A percentile compares a stretch with the other conserved stretches of the same genome.
phyloP scores from a whole-genome alignment of 1,140 invertebrate species.

The Leucophenga varia region DNA sequence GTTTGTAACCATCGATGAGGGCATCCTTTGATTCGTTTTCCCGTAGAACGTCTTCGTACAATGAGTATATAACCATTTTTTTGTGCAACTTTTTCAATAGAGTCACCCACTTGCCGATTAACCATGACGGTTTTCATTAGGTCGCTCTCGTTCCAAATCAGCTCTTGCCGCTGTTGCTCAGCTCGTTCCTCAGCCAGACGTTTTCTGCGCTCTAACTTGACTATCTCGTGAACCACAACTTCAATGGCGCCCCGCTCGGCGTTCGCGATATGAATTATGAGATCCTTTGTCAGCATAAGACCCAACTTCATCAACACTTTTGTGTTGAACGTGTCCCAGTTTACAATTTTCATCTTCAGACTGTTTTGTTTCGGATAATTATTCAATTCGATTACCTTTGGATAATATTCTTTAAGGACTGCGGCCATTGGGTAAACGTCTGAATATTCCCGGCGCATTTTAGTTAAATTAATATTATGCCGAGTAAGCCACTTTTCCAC shows the following conservation, averaged over 20 bases:
- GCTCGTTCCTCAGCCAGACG: constrained; percentile 28
- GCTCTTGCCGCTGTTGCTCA: constrained; percentile 32
- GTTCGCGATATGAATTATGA: too few relatives aligned
- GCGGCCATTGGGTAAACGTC: too few relatives aligned
- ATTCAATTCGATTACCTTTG: too few relatives aligned
- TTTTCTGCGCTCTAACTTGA: constrained; percentile 52
- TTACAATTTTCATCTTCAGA: too few relatives aligned
- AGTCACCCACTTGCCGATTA: constrained; percentile 48
- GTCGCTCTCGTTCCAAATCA: constrained; percentile 39
- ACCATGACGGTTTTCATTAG: constrained; percentile 47
- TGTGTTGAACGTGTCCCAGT: too few relatives aligned
- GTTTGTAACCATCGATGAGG: constrained; percentile 22
- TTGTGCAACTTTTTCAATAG: constrained; percentile 54
- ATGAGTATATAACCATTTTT: constrained; percentile 61
- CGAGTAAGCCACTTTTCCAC: too few relatives aligned
- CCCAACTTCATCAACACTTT: too few relatives aligned
- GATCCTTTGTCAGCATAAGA: too few relatives aligned
- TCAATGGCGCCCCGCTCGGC: constrained; percentile 72
- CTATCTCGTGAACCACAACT: constrained; percentile 61
- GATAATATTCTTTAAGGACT: too few relatives aligned
- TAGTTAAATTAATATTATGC: too few relatives aligned
- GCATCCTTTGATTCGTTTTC: constrained; percentile 55
- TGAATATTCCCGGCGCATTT: too few relatives aligned
- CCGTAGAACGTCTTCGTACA: constrained; percentile 58
- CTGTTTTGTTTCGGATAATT: too few relatives aligned